Percentiles rank a stretch among this genome's conserved stretches.
phyloP scores from a whole-genome alignment of 2,797 vertebrate species.

The Melanotaenia trifasciata region DNA sequence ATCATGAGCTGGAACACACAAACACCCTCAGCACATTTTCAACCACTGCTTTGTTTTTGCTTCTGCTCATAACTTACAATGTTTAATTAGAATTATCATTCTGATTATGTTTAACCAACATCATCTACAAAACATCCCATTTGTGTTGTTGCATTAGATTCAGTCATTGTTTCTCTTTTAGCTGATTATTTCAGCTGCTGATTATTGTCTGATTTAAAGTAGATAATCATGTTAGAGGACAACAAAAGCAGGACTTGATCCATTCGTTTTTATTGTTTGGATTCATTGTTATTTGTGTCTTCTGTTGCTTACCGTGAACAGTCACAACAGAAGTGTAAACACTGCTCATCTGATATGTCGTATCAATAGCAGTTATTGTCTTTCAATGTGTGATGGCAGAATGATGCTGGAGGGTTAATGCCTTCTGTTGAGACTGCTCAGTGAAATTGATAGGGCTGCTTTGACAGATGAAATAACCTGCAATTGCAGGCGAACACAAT shows the following conservation, averaged over 20 bases:
- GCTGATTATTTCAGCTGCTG: background rate
- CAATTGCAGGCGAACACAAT: conserved; percentile 68
- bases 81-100: background rate
- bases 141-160: background rate
- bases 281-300: conserved; percentile 38
- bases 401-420: conserved; percentile 69
- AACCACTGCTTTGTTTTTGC: background rate
- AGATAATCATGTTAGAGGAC: conserved; percentile 12
- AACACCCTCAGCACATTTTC: background rate
- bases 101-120: background rate
- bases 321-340: conserved; percentile 48
- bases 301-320: conserved; percentile 34
- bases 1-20: background rate
- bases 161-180: conserved; percentile 1
- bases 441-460: conserved; percentile 70
- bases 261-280: conserved; percentile 17
- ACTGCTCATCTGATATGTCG: conserved; percentile 54
- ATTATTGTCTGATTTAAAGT: conserved; percentile 9
- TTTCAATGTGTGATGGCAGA: conserved; percentile 54
- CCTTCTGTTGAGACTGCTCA: conserved; percentile 61
- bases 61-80: background rate
- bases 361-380: conserved; percentile 61
- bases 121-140: background rate
- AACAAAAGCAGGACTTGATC: conserved; percentile 1
- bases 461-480: conserved; percentile 77